Base-by-base conservation (phyloP, 2,113 vertebrate genomes). In the Hemicordylus capensis region DNA sequence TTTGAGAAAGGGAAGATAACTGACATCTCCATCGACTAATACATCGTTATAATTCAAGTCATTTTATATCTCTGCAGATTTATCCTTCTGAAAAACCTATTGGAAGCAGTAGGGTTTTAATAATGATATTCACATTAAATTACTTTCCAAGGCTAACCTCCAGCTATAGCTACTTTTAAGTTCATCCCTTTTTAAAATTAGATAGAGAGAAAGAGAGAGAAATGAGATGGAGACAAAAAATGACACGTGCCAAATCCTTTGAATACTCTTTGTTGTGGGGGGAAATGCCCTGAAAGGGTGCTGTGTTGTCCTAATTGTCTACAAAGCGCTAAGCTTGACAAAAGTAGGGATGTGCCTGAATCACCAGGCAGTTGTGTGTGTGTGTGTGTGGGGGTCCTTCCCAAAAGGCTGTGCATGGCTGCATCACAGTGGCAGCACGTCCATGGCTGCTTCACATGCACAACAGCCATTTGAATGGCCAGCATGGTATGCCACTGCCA, bases 1-100 rank as follows among this genome's bases (percentile, higher is more conserved):
- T 91, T 61, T 92, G 94, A 94, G 24, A 64, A 86, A 26, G 78
- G 61, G 44, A 20, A 90, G 89, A 92, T 92, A 94, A 94, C 86
- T 94, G 94, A 87, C 85, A 91, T 95, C 95, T 95, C 85, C 90
- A 76, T 90, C 76, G 85, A 92, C 80, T 92, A 94, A 92, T 89
- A 54, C 24, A 86, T 79, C 83, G 88, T 80, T 93, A 92, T 95
- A 95, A 94, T 94, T 94, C 90, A 94, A 82, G 92, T 91, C 88
- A 92, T 91, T 95, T 96, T 90, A 94, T 89, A 87, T 88, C 67
- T 91, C 85, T 90, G 73, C 9, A 91, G 88, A 90, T 93, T 88
- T 92, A 94, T 94, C 95, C 94, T 92, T 94, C 83, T 92, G 51
- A 87, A 94, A 94, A 91, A 88, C 1, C 87, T 0, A 91, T 91